Evolutionary conservation across 2,797 vertebrate species (phyloP), one percentile per base, ranked within the genome.

Genomic region (Poecilia gillii): DNA sequence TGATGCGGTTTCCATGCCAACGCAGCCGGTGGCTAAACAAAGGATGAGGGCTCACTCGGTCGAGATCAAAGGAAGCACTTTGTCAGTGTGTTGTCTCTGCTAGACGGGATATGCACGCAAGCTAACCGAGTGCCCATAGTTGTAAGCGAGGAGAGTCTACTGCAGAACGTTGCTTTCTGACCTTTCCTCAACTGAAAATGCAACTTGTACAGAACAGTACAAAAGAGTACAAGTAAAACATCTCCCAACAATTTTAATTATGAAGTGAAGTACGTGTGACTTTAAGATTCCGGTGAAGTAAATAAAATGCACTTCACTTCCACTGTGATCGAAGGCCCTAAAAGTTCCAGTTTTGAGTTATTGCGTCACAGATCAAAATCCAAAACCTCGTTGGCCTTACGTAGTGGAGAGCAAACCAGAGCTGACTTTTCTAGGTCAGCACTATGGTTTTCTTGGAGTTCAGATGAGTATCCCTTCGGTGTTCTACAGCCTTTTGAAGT

Each of bases 1-100:
- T 78, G 87, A 87, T 57, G 82, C 84, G 91, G 95, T 96, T 96
- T 95, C 96, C 94, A 96, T 96, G 95, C 95, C 93, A 96, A 96
- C 94, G 81, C 85, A 84, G 91, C 89, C 91, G 87, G 91, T 90
- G 90, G 93, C 94, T 85, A 95, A 93, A 95, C 93, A 93, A 93
- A 94, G 93, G 92, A 93, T 81, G 90, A 95, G 90, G 93, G 91
- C 90, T 91, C 89, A 90, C 85, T 92, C 80, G 88, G 74, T 92
- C 77, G 85, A 74, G 84, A 91, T 91, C 90, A 87, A 83, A 92
- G 86, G 81, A 85, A 89, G 80, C 57, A 79, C 81, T 64, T 81
- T 81, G 73, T 88, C 79, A 73, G 75, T 81, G 74, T 84, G 84
- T 55, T 81, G 84, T 82, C 78, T 53, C 25, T 20, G 41, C 75